phyloP scores from a whole-genome alignment of 2,797 vertebrate species.

The Benthosema pterotum region DNA sequence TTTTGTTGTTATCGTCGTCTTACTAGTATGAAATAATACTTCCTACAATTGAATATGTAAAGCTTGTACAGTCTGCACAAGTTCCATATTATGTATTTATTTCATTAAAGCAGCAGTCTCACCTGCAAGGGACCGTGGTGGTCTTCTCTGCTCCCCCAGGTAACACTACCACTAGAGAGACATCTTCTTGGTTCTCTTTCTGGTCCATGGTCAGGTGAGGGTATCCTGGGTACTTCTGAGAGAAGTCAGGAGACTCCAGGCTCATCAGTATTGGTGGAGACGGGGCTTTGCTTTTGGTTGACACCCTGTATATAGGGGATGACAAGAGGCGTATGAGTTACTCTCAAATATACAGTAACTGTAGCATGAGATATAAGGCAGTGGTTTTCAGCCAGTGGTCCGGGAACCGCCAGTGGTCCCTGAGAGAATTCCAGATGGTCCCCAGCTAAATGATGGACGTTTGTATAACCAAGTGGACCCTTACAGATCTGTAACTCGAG shows the following conservation, averaged over 20 bases:
- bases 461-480: too few species aligned
- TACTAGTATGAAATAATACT: too few species aligned
- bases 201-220: conserved; percentile 85
- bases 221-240: conserved; percentile 76
- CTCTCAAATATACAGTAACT: conserved; percentile 14
- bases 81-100: neutral
- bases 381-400: too few species aligned
- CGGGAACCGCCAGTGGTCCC: too few species aligned
- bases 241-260: conserved; percentile 70
- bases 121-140: conserved; percentile 90
- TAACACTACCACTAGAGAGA: conserved; percentile 89
- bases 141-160: conserved; percentile 88
- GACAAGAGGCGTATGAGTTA: conserved; percentile 25
- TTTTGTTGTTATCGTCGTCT: too few species aligned
- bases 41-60: too few species aligned
- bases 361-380: neutral
- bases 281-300: conserved; percentile 91
- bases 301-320: conserved; percentile 83
- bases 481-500: too few species aligned
- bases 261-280: conserved; percentile 85
- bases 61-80: too few species aligned
- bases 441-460: too few species aligned
- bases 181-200: conserved; percentile 91
- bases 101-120: conserved; percentile 39
- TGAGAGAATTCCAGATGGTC: too few species aligned